Base-by-base conservation (phyloP, 2,797 vertebrate species). In the Microcaecilia unicolor region DNA sequence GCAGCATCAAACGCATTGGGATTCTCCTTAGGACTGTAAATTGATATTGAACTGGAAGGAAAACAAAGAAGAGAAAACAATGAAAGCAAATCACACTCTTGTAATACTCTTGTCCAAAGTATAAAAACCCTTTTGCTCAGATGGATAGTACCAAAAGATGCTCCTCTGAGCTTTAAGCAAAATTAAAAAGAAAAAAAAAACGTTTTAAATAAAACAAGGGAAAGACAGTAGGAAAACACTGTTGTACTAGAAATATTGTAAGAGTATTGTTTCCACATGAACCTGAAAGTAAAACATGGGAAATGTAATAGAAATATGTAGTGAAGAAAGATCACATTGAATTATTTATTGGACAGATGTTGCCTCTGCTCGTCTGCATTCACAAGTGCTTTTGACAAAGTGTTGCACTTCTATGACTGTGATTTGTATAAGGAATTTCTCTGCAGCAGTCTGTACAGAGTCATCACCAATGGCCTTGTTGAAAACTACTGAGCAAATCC, bases 31-130 rank as follows among this genome's bases (percentile, higher is more conserved):
- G 56, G 78, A 39, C 78, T 85, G 50, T 87, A 90, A 56, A 78
- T 76, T 44, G 73, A 71, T 64, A 92, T 86, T 25, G 85, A 84
- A 45, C 86, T 88, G 68, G 12, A 80, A 79, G 61, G 11, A 37
- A 51, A 58, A 64, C 17, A 67, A 44, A 43, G 37, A 22, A 22
- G 55, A 11, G 20, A 43, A 35, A 59, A 48, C 13, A 46, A n/a
- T n/a, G n/a, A n/a, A n/a, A n/a, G n/a, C n/a, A n/a, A n/a, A 13
- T 43, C 27, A 25, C 10, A 12, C 3, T 6, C 8, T 18, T 25
- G 18, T n/a, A 10, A 41, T 9, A 38, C 15, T 32, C 10, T 34
- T 34, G 43, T 22, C 15, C 25, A 1, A 34, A 41, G 31, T 13
- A 52, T 25, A 38, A 47, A 20, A 15, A 3, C 2, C 2, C 5